Conservation (phyloP, 2,797 vertebrate species). For the Pseudopleuronectes americanus region DNA sequence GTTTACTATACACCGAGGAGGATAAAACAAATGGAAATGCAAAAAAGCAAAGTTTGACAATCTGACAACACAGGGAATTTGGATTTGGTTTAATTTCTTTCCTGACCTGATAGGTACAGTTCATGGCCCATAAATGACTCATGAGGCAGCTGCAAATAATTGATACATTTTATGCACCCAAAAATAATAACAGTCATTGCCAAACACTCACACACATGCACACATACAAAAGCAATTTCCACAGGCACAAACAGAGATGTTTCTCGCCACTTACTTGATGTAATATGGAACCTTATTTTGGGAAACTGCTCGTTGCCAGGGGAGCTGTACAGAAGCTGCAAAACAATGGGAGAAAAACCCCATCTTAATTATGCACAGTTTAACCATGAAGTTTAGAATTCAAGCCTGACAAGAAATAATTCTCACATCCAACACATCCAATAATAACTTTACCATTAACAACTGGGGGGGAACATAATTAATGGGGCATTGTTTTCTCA, state of each 20-base stretch:
- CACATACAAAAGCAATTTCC: neutral
- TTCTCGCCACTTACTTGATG: conserved; percentile 93
- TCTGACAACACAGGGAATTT: neutral
- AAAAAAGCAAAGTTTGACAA: too few species aligned
- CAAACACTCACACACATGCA: neutral
- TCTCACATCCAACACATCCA: conserved; percentile 32
- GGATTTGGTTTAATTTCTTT: neutral
- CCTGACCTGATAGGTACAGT: too few species aligned
- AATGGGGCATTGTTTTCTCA: conserved; percentile 20
- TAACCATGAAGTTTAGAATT: conserved; percentile 19
- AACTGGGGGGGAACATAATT: neutral
- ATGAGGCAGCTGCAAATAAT: too few species aligned
- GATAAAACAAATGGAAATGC: too few species aligned
- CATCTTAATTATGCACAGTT: conserved; percentile 41
- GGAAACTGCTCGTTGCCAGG: conserved; percentile 97
- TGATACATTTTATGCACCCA: too few species aligned
- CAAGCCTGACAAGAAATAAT: conserved; percentile 35
- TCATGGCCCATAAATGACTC: too few species aligned
- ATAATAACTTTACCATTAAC: conserved; percentile 44
- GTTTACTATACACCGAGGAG: too few species aligned
- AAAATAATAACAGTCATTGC: neutral
- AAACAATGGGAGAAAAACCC: conserved; percentile 33
- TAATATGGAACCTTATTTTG: conserved; percentile 99
- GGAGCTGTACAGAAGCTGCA: conserved; percentile 94
- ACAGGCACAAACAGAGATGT: conserved; percentile 24